Evolutionary conservation across 2,888 invertebrate species (phyloP), one percentile per base, ranked within the genome.

Genomic region (Formica aserva): DNA sequence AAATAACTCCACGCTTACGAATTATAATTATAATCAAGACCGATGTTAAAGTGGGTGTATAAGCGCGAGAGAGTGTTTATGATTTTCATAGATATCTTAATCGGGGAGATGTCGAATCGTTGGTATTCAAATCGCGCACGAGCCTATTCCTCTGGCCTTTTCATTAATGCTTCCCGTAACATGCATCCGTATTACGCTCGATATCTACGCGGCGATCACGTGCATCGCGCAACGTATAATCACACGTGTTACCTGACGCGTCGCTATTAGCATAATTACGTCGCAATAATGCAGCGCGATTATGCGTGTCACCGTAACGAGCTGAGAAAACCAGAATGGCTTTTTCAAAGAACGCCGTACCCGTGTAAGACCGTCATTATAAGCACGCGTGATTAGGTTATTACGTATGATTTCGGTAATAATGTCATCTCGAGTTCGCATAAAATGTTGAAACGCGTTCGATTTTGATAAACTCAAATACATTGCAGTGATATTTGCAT

Each of bases 201-300:
- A 85, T 87, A 83, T 83, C 77, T 81, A 75, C 65, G 76, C 65
- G 57, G 32, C 66, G 29, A 35, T 13, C n/a, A 45, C 13, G 26
- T 18, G 52, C 29, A 77, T 77, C 71, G 65, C 55, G 72, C 15
- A 77, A 84, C 71, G 78, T 88, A 77, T 86, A 88, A 88, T 88
- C 88, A 81, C 55, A 62, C 63, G 75, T 78, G 86, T 88, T 89
- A 86, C 77, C 69, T 55, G 71, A 77, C 38, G 69, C 89, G 75
- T 84, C 71, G 88, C 81, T 29, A 84, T 89, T 89, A 87, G 86
- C 86, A 87, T 88, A 85, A 88, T 87, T 88, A 88, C 78, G 52
- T 67, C 63, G 77, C 48, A 18, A 29, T 41, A 69, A n/a, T 57
- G 11, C 71, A 35, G 65, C 83, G 63, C 67, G 80, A 62, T 75